Evolutionary conservation across 2,113 vertebrate species (phyloP).

Genomic region (Thermophis baileyi): DNA sequence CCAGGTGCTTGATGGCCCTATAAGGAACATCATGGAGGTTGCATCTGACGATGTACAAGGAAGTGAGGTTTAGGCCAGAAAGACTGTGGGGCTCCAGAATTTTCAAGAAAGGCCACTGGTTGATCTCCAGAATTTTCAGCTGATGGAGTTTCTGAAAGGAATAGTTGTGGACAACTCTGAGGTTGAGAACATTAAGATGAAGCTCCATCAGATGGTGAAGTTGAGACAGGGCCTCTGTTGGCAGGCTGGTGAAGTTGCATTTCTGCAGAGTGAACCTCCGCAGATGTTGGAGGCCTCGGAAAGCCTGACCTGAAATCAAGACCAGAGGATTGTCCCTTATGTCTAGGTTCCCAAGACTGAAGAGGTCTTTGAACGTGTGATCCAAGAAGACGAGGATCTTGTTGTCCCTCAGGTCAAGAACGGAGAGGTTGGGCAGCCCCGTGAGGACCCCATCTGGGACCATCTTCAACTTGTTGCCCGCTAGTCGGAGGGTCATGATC

Average conservation of each 20-base stretch:
- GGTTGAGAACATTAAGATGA: constrained; percentile 72
- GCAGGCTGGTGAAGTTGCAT: constrained; percentile 82
- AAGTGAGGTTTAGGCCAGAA: constrained; percentile 79
- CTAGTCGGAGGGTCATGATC: constrained; percentile 71
- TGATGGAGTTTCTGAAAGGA: constrained; percentile 73
- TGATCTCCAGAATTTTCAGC: constrained; percentile 75
- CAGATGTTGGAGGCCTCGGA: constrained; percentile 72
- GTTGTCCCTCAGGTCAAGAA: constrained; percentile 83
- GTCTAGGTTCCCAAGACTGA: constrained; percentile 72
- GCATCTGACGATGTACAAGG: constrained; percentile 78
- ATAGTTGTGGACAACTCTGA: constrained; percentile 72
- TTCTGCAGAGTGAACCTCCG: constrained; percentile 78
- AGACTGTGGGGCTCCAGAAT: constrained; percentile 76
- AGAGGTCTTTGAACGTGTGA: constrained; percentile 78
- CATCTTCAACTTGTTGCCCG: constrained; percentile 81
- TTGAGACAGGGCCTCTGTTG: constrained; percentile 76
- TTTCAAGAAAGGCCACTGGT: constrained; percentile 77
- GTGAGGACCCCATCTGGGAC: constrained; percentile 80
- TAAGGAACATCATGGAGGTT: constrained; percentile 80
- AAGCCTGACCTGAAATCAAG: constrained; percentile 82
- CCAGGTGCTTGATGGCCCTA: constrained; percentile 75
- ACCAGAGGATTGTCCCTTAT: constrained; percentile 79
- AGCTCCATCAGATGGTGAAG: constrained; percentile 73
- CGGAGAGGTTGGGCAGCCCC: constrained; percentile 71
- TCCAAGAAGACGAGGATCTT: constrained; percentile 87